phyloP scores from a whole-genome alignment of 2,888 invertebrate genomes.

The Leptopilina drosophilae region DNA sequence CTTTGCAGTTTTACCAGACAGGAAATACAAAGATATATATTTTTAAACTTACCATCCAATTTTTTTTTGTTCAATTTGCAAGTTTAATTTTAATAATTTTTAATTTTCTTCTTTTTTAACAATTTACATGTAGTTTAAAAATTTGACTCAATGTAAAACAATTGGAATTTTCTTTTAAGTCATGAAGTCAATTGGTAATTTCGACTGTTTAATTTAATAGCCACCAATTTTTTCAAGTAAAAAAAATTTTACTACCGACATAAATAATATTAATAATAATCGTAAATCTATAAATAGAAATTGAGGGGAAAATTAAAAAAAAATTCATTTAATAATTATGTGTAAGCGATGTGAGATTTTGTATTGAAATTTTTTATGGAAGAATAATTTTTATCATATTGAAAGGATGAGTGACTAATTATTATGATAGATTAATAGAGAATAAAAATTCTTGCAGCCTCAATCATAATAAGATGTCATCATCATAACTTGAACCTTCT shows the following conservation, averaged over 20 bases:
- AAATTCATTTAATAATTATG: background rate
- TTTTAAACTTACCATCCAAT: background rate
- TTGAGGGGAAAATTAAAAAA: background rate
- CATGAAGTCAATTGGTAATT: background rate
- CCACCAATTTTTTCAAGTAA: too few species aligned
- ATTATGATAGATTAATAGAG: constrained; percentile 9
- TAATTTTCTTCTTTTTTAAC: too few species aligned
- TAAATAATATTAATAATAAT: background rate
- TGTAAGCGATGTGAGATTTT: background rate
- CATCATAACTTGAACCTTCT: constrained; percentile 15
- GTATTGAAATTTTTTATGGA: background rate
- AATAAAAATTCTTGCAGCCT: background rate
- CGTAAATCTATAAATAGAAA: too few species aligned
- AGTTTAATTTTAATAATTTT: background rate
- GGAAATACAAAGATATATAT: constrained; percentile 6
- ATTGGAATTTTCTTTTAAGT: background rate
- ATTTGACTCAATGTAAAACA: background rate
- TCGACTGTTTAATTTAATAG: too few species aligned
- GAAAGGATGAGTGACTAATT: constrained; percentile 3
- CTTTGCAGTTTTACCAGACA: constrained; percentile 13
- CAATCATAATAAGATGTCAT: constrained; percentile 11
- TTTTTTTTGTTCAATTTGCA: background rate
- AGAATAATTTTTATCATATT: background rate
- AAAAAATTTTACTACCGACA: too few species aligned
- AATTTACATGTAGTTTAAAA: background rate